Base-by-base conservation (phyloP, 2,113 vertebrate genomes). In the Helogale parvula region DNA sequence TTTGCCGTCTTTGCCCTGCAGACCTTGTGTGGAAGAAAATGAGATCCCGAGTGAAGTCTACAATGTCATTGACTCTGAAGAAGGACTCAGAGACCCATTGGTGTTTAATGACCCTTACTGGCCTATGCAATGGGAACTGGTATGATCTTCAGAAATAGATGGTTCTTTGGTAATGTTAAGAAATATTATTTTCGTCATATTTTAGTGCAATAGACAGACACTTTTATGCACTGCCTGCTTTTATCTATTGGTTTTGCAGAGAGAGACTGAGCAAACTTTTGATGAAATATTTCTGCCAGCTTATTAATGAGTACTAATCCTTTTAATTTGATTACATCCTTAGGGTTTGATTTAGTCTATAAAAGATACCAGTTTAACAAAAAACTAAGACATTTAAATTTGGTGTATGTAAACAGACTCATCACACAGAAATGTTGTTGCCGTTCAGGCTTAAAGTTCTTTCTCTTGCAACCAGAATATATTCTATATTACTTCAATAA, bases 21-120 rank as follows among this genome's bases (percentile, higher is more conserved):
- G 99, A 99, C 98, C 98, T 99, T 98, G 96, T 98, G 91, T 90
- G 97, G 98, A 98, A 88, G 98, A 98, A 99, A 99, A 99, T 98
- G 98, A 99, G 98, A 98, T 99, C 98, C 97, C 31, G 88, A 98
- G 98, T 98, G 98, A 98, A 98, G 98, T 97, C 98, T 98, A 97
- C 98, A 98, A 96, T 98, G 98, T 98, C 98, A 98, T 98, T 98
- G 98, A 98, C 96, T 98, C 98, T 98, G 98, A 98, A 98, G 98
- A 98, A 98, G 98, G 96, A 98, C 97, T 99, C 98, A 98, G 98
- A 98, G 98, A 98, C 97, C 98, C 97, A 98, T 99, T 99, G 98
- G 98, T 99, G 98, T 99, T 99, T 99, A 99, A 99, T 98, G 99
- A 99, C 98, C 99, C 99, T 96, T 99, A 98, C 96, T 99, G 99